Evolutionary conservation across 53 echinoderm and acorn worm species (phyloP).

Genomic region (Actinopyga echinites): DNA sequence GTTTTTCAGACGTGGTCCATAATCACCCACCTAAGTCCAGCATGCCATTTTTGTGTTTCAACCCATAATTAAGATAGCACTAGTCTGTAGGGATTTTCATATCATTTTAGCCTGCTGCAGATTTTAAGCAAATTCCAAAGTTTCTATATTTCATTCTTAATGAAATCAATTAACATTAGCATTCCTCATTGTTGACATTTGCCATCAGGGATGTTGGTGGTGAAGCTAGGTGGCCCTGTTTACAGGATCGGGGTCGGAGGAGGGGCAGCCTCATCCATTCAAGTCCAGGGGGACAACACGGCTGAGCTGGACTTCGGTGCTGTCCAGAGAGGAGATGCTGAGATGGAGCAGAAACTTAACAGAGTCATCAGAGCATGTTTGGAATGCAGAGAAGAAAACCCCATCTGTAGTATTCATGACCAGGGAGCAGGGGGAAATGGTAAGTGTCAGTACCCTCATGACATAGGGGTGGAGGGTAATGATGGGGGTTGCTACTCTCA

Average conservation of each 20-base stretch:
- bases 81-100: no score
- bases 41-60: no score
- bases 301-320: slow-evolving; percentile 96
- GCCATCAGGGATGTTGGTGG: slow-evolving; percentile 83
- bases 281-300: slow-evolving; percentile 96
- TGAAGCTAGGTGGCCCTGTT: slow-evolving; percentile 92
- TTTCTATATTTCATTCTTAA: no score
- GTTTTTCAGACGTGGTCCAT: no score
- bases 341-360: slow-evolving; percentile 99
- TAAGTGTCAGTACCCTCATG: slow-evolving; percentile 2
- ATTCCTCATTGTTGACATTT: background rate
- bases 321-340: slow-evolving; percentile 96
- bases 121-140: no score
- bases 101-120: no score
- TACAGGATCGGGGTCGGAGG: slow-evolving; percentile 98
- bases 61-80: no score
- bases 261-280: slow-evolving; percentile 97
- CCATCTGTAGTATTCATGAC: slow-evolving; percentile 95
- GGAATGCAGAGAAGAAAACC: slow-evolving; percentile 76
- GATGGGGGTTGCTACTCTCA: no score
- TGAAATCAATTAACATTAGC: no score
- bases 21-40: no score
- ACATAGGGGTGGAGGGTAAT: no score
- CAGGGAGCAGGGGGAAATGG: slow-evolving; percentile 99
- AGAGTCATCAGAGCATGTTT: slow-evolving; percentile 91